A percentile compares a stretch with the other conserved stretches of the same genome.
These are phyloP conservation scores for Dasyurus viverrinus DNA, from an alignment of 2,113 vertebrate species.

Conservation along the genomic window DNA sequence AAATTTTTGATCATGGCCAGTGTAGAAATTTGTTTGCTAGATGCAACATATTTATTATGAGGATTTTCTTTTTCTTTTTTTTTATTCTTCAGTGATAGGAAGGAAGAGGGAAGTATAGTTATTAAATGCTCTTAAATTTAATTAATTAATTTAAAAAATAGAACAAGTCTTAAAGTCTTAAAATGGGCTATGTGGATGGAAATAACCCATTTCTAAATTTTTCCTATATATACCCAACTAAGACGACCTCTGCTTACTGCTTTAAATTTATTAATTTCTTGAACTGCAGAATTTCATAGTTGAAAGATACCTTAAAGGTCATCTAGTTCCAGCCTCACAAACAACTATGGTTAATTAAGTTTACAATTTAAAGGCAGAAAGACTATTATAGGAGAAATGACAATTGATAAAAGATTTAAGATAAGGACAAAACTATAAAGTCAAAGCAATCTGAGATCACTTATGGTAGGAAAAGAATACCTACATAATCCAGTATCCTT, in stretches of 20 bases:
- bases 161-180: too few relatives aligned
- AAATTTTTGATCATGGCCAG: neutral
- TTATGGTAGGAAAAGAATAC: neutral
- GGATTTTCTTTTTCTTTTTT: too few relatives aligned
- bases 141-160: too few relatives aligned
- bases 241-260: neutral
- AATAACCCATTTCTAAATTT: too few relatives aligned
- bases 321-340: neutral
- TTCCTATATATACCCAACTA: too few relatives aligned
- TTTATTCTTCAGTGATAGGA: neutral
- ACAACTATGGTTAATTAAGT: neutral
- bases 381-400: neutral
- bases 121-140: too few relatives aligned
- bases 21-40: neutral
- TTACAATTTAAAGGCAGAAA: neutral
- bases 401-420: too few relatives aligned
- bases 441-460: neutral
- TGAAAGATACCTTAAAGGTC: neutral
- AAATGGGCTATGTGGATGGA: too few relatives aligned
- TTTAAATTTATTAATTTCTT: neutral
- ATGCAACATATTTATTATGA: neutral
- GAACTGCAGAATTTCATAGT: neutral
- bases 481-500: neutral
- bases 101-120: too few relatives aligned
- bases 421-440: neutral